Conservation (phyloP, 2,113 vertebrate genomes). For the Natator depressus region DNA sequence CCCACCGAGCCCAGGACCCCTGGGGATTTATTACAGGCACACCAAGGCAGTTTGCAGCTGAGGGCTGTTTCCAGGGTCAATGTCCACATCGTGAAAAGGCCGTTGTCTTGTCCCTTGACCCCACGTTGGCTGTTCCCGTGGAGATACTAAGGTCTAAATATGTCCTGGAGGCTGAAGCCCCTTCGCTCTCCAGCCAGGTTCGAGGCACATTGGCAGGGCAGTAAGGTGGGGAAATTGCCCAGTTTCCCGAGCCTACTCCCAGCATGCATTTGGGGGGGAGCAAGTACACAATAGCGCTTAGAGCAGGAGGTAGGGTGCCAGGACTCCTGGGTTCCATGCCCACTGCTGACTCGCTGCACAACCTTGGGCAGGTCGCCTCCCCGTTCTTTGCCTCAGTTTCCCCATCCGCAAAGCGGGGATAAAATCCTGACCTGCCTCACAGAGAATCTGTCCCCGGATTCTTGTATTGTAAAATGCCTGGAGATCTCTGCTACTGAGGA, state of each 20-base stretch:
- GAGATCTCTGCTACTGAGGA: rapidly evolving
- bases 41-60: background rate
- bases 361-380: background rate
- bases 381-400: background rate
- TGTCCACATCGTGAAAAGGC: background rate
- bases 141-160: background rate
- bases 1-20: background rate
- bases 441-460: background rate
- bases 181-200: background rate
- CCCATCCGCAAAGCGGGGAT: background rate
- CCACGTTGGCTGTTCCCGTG: background rate
- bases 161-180: background rate
- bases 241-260: background rate
- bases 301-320: background rate
- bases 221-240: background rate
- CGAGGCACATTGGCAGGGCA: background rate
- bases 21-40: background rate
- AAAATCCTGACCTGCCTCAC: background rate
- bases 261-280: background rate
- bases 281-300: background rate
- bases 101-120: background rate
- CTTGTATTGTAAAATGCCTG: background rate
- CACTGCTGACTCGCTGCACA: background rate
- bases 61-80: background rate
- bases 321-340: background rate